These are phyloP conservation scores for Sterrhoptilus dennistouni DNA, from an alignment of 2,113 vertebrate genomes.

Conservation along the genomic window DNA sequence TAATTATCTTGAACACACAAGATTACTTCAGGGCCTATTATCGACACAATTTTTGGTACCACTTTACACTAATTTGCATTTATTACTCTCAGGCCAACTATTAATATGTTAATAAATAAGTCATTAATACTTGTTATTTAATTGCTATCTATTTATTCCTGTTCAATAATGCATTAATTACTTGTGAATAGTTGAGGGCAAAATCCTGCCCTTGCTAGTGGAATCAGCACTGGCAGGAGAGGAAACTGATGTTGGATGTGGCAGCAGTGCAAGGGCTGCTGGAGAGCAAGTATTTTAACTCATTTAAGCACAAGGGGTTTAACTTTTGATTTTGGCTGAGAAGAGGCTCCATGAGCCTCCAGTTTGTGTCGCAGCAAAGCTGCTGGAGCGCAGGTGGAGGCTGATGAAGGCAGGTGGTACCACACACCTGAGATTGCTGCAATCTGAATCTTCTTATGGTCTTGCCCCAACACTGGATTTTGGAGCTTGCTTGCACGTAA, in stretches of 20 bases:
- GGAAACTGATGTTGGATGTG: fast-evolving
- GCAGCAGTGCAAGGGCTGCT: fast-evolving
- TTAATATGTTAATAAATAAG: conserved; percentile 78
- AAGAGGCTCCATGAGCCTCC: background rate
- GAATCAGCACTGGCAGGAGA: background rate
- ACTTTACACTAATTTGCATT: conserved; percentile 72
- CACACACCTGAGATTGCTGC: background rate
- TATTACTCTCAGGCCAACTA: conserved; percentile 71
- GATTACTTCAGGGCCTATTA: conserved; percentile 70
- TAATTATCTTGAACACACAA: conserved; percentile 70
- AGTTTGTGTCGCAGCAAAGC: background rate
- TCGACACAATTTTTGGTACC: conserved; percentile 66
- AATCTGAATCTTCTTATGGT: background rate
- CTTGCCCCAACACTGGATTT: background rate
- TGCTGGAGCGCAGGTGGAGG: background rate
- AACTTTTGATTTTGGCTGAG: background rate
- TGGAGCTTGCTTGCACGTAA: background rate
- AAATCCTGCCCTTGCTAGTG: conserved; percentile 32
- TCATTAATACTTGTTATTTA: conserved; percentile 78
- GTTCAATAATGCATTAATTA: conserved; percentile 75
- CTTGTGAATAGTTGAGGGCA: conserved; percentile 69
- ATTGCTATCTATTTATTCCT: conserved; percentile 78
- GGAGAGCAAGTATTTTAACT: background rate
- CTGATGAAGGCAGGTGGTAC: fast-evolving
- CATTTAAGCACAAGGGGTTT: background rate